Base-by-base conservation (phyloP, 2,113 vertebrate species). In the Grammomys dolichurus region DNA sequence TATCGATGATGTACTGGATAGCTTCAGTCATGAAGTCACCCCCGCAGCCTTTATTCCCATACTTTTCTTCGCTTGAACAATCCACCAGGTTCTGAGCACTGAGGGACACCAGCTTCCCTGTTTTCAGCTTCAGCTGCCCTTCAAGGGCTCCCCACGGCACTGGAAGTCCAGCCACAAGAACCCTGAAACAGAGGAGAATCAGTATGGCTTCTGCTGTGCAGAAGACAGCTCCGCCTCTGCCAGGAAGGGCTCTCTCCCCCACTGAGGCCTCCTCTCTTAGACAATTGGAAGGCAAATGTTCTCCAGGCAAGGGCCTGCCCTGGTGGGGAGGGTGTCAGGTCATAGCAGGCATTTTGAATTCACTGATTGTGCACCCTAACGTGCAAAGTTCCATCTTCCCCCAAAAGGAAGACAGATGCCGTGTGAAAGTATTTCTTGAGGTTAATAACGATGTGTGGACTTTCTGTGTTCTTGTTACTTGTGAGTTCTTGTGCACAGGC, bases 21-120 rank as follows among this genome's bases (percentile, higher is more conserved):
- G 99, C 98, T 0, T 7, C 12, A 0, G 98, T 98, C 98, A 99
- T 98, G 91, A 94, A 98, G 12, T 99, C 99, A 0, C 99, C 99
- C 0, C 81, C 94, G 65, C 99, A 99, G 95, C 99, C 99, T 0
- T 97, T 80, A 94, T 99, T 99, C 3, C 98, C 94, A 0, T 99
- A 98, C 1, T n/a, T 90, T 60, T 20, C 85, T 48, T 16, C 40
- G 28, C 26, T 88, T 19, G 99, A 98, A 97, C 99, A 99, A 95
- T 99, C 99, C 36, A 99, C 98, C 67, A 99, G 98, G 97, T 99
- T 99, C 98, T 99, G 99, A 3, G 98, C 94, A 58, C 99, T 99
- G 89, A 99, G 98, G 0, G 99, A 98, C 20, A 99, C 98, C 56
- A 99, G 93, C n/a, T 95, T 90, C 7, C 99, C 99, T 0, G 98